Evolutionary conservation across 2,113 vertebrate genomes (phyloP).

Genomic region (Odobenus rosmarus): DNA sequence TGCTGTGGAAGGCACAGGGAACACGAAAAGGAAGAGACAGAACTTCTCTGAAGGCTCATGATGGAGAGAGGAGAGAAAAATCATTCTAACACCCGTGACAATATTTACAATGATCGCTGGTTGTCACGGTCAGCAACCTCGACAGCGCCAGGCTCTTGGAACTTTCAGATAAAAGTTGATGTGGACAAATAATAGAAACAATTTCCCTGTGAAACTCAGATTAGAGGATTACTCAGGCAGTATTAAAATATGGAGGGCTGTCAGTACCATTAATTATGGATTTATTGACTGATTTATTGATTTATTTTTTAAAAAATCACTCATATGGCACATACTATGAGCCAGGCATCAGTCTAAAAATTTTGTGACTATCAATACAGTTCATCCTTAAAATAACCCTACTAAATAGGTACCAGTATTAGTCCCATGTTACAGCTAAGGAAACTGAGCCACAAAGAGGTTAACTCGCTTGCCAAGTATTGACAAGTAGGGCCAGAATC

Average conservation of each 20-base stretch:
- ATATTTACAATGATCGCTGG: not conserved
- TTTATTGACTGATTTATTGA: not conserved
- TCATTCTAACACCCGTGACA: accelerated
- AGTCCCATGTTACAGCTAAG: not conserved
- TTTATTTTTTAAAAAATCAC: not conserved
- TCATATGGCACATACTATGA: not conserved
- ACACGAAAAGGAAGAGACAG: not conserved
- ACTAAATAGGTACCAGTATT: not conserved
- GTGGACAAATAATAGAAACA: not conserved
- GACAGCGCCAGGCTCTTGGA: not conserved
- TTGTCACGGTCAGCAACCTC: not conserved
- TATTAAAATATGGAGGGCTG: not conserved
- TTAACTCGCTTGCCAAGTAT: not conserved
- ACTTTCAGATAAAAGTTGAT: not conserved
- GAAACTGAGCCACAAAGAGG: not conserved
- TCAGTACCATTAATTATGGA: not conserved
- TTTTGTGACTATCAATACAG: not conserved
- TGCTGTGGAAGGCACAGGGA: not conserved
- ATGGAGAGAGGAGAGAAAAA: not conserved
- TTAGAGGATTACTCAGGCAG: not conserved
- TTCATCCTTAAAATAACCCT: not conserved
- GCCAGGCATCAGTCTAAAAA: not conserved
- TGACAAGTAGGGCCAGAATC: not conserved
- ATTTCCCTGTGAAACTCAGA: not conserved
- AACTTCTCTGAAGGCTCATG: not conserved